Evolutionary conservation across 2,888 invertebrate species (phyloP).

Genomic region (Raillietiella orientalis): DNA sequence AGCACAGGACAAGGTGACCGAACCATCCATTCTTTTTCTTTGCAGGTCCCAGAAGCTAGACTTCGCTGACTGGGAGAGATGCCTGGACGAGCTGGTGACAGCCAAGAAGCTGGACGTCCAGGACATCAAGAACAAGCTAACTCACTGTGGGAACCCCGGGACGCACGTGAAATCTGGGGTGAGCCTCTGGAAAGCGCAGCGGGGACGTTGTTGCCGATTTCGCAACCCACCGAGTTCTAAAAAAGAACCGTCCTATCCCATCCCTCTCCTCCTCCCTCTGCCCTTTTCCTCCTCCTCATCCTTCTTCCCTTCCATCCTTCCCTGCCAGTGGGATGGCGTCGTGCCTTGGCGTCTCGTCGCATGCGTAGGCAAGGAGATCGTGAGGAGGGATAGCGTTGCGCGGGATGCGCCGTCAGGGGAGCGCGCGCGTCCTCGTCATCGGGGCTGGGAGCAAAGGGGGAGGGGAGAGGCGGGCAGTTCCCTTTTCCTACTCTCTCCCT

Average conservation of each 20-base stretch:
- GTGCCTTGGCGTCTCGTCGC: no score
- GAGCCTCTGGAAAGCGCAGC: no score
- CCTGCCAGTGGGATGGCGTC: background rate
- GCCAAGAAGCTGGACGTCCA: constrained; percentile 42
- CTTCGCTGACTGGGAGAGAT: constrained; percentile 44
- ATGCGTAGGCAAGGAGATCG: no score
- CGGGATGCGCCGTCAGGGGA: no score
- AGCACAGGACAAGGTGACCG: background rate
- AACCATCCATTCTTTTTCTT: background rate
- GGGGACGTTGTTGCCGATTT: no score
- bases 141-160: constrained; percentile 45
- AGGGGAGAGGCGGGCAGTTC: no score
- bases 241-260: background rate
- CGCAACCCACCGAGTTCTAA: no score
- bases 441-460: no score
- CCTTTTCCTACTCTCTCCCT: no score
- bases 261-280: background rate
- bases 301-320: background rate
- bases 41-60: constrained; percentile 14
- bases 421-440: no score
- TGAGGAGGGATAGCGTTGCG: no score
- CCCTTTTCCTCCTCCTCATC: background rate
- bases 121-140: constrained; percentile 45
- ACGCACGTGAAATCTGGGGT: constrained; percentile 9
- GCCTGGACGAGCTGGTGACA: constrained; percentile 51